Conservation (phyloP, 2,113 vertebrate genomes). For the Vicugna pacos region DNA sequence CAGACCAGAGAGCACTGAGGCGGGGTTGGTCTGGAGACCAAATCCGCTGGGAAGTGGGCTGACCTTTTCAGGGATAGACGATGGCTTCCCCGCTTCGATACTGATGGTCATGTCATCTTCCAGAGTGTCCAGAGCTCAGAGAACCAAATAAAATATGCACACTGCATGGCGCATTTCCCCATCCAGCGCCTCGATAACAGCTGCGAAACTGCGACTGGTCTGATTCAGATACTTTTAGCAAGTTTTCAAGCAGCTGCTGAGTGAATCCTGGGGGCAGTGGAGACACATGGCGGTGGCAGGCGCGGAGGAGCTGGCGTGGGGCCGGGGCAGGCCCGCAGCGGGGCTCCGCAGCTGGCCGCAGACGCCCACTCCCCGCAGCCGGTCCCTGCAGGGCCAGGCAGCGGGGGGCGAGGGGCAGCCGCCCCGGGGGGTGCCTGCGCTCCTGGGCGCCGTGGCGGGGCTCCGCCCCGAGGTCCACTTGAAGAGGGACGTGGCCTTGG, state of each 20-base stretch:
- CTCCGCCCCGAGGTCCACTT: constrained; percentile 91
- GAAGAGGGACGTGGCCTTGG: constrained; percentile 89
- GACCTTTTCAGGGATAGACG: background rate
- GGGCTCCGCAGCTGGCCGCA: constrained; percentile 73
- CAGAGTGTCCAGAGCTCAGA: constrained; percentile 96
- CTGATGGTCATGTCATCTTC: constrained; percentile 98
- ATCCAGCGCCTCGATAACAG: constrained; percentile 97
- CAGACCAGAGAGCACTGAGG: constrained; percentile 88
- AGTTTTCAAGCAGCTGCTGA: constrained; percentile 92
- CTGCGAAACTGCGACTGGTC: constrained; percentile 96
- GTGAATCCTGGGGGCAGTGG: constrained; percentile 93
- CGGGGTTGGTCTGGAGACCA: background rate
- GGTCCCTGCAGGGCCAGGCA: constrained; percentile 60
- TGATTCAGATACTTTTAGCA: constrained; percentile 96
- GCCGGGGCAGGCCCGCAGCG: constrained; percentile 71
- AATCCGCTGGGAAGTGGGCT: background rate
- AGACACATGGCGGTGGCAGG: constrained; percentile 80
- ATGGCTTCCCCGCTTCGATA: constrained; percentile 72
- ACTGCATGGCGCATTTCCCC: constrained; percentile 95
- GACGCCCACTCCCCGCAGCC: constrained; percentile 81
- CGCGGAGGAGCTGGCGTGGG: background rate
- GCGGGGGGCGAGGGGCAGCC: background rate
- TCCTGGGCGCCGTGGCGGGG: constrained; percentile 76
- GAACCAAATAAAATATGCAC: constrained; percentile 98
- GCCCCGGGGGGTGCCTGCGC: constrained; percentile 68